Evolutionary conservation across 2,888 invertebrate species (phyloP).

Genomic region (Apamea crenata): DNA sequence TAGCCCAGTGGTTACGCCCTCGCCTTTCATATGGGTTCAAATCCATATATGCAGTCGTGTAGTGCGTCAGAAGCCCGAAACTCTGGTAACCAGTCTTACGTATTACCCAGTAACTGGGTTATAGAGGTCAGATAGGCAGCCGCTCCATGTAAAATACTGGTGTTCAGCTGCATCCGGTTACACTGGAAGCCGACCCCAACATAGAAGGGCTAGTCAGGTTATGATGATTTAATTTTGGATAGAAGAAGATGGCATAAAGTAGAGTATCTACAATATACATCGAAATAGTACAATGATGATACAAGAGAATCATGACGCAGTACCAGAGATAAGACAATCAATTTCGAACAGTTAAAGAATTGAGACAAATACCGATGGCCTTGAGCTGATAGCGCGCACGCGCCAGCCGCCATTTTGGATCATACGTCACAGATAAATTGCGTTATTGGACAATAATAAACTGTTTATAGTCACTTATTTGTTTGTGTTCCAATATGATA

Average conservation of each 20-base stretch:
- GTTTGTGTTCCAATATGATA: constrained; percentile 31
- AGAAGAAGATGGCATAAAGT: not conserved
- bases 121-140: not conserved
- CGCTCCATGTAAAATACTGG: not conserved
- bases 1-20: not conserved
- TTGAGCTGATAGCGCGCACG: constrained; percentile 60
- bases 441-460: constrained; percentile 32
- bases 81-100: not conserved
- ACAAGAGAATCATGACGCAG: constrained; percentile 36
- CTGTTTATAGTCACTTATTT: constrained; percentile 22
- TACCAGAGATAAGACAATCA: constrained; percentile 16
- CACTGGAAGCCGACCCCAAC: not conserved
- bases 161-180: not conserved
- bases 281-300: constrained; percentile 2
- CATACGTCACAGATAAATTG: constrained; percentile 50
- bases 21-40: not conserved
- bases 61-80: not conserved
- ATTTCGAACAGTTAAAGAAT: constrained; percentile 24
- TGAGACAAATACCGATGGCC: constrained; percentile 50
- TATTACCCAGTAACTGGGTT: not conserved
- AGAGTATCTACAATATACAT: not conserved
- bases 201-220: not conserved
- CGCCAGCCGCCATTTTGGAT: constrained; percentile 46
- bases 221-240: not conserved
- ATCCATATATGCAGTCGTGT: not conserved